These are phyloP conservation scores for Heliopora coerulea DNA, from an alignment of 92 coral and sea anemone genomes.

Conservation along the genomic window DNA sequence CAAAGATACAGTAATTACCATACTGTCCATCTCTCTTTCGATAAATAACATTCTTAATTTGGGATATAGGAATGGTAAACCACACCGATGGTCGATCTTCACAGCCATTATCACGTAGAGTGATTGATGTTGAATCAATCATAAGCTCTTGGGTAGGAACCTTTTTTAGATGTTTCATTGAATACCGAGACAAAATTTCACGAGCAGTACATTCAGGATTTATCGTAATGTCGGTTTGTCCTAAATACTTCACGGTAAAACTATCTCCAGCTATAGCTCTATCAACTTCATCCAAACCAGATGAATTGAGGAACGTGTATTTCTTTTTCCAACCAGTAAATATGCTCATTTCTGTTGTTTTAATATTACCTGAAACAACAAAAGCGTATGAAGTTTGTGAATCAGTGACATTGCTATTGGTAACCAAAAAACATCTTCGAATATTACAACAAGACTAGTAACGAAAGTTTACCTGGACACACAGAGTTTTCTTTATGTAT, in stretches of 20 bases:
- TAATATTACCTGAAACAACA: too few species aligned
- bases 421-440: too few species aligned
- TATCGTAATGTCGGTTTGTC: neutral
- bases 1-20: neutral
- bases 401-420: too few species aligned
- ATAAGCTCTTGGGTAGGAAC: neutral
- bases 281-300: neutral
- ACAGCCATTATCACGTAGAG: neutral
- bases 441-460: too few species aligned
- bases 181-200: neutral
- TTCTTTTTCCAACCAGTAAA: neutral
- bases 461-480: too few species aligned
- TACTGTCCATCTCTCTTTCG: slow-evolving; percentile 11
- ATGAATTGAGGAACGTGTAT: neutral
- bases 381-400: too few species aligned
- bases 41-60: slow-evolving; percentile 8
- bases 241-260: slow-evolving; percentile 15
- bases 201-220: slow-evolving; percentile 11
- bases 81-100: neutral
- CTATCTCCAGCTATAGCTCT: neutral
- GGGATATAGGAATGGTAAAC: neutral
- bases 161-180: neutral
- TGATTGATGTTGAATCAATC: neutral
- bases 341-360: too few species aligned
- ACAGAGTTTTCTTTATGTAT: too few species aligned